A percentile compares a stretch with the other conserved stretches of the same genome.
Evolutionary conservation across 2,113 vertebrate species (phyloP).

Genomic region (Hemiprocne comata): DNA sequence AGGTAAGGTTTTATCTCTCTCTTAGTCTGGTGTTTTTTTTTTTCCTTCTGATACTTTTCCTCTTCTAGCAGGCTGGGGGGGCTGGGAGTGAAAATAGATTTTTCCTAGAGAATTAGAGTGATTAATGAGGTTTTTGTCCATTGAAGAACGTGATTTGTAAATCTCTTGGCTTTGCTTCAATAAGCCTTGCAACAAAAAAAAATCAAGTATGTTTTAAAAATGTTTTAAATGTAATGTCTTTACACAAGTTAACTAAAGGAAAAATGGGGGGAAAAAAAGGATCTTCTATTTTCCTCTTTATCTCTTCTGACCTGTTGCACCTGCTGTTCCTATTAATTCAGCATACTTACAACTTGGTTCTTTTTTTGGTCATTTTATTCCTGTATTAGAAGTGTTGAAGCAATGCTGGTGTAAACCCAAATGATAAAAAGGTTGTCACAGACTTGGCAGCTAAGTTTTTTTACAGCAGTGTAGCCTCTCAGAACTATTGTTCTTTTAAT

Average conservation of each 20-base stretch:
- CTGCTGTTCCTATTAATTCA: not conserved
- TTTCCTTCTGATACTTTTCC: accelerated
- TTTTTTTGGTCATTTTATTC: not conserved
- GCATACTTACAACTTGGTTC: not conserved
- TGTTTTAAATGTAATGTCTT: not conserved
- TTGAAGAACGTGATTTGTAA: not conserved
- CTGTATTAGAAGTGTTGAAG: not conserved
- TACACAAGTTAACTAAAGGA: not conserved
- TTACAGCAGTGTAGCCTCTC: not conserved
- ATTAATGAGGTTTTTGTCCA: not conserved
- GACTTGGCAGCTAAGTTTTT: not conserved
- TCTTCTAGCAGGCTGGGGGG: accelerated
- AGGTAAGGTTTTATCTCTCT: not conserved
- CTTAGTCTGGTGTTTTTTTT: accelerated
- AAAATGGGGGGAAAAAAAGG: not conserved
- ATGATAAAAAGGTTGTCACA: not conserved
- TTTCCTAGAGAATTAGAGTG: not conserved
- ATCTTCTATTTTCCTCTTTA: accelerated
- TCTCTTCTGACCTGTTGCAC: not conserved
- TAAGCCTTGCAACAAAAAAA: not conserved
- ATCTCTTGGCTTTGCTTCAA: not conserved
- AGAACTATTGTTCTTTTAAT: not conserved
- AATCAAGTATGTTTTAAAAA: not conserved
- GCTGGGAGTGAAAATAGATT: accelerated
- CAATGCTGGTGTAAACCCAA: not conserved